A percentile compares a stretch with the other conserved stretches of the same genome.
Conservation (phyloP, 2,113 vertebrate species). For the Paramormyrops kingsleyae region DNA sequence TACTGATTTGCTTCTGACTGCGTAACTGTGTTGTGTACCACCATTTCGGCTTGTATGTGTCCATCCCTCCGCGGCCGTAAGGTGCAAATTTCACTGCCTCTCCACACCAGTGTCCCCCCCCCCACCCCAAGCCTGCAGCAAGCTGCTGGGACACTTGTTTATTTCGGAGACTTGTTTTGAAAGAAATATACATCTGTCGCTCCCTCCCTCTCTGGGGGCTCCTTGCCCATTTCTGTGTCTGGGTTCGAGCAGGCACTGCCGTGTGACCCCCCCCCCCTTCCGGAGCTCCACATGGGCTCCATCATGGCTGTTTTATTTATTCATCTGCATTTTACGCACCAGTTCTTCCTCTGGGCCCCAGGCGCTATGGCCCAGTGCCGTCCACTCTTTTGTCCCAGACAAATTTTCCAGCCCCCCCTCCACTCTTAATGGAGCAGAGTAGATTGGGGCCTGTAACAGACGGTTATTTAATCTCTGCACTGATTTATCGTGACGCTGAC, state of each 20-base stretch:
- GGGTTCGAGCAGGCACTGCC: neutral
- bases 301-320: neutral
- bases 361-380: neutral
- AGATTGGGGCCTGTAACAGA: neutral
- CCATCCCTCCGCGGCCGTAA: neutral
- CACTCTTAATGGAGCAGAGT: neutral
- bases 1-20: neutral
- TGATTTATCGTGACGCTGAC: constrained; percentile 12
- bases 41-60: neutral
- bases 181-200: neutral
- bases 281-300: neutral
- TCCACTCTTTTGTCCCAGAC: neutral
- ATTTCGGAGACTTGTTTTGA: neutral
- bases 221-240: neutral
- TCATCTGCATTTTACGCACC: constrained; percentile 1
- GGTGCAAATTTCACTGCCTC: neutral
- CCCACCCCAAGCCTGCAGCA: neutral
- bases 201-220: neutral
- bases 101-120: neutral
- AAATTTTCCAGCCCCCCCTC: neutral
- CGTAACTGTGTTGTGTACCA: neutral
- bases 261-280: neutral
- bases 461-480: neutral
- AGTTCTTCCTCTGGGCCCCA: neutral
- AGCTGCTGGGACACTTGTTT: neutral